phyloP scores from a whole-genome alignment of 2,888 invertebrate species.

The Oscheius sp. region DNA sequence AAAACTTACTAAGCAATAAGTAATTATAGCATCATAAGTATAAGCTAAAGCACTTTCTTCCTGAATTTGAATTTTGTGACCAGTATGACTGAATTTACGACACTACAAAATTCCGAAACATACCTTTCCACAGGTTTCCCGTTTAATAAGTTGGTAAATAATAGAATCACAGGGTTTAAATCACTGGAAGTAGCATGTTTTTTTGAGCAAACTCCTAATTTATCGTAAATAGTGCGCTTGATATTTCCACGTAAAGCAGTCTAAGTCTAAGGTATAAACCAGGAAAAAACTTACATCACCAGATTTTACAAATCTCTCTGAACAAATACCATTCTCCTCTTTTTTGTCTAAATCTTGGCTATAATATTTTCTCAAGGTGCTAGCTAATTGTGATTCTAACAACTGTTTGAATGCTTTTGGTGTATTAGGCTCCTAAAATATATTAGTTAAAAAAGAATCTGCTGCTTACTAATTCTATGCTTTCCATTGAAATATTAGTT shows the following conservation, averaged over 20 bases:
- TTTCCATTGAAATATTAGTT: too few relatives aligned
- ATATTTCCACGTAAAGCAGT: slow-evolving; percentile 7
- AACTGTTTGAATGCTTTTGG: too few relatives aligned
- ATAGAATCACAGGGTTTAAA: not conserved
- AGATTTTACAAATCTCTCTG: slow-evolving; percentile 20
- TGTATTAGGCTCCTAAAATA: too few relatives aligned
- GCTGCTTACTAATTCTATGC: too few relatives aligned
- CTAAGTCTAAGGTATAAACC: too few relatives aligned
- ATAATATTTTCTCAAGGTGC: not conserved
- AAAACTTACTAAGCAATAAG: slow-evolving; percentile 5
- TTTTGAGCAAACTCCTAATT: not conserved
- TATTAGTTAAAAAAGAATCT: too few relatives aligned
- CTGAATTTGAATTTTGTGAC: not conserved
- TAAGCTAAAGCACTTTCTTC: slow-evolving; percentile 17
- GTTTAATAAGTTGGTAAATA: not conserved
- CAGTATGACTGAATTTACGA: not conserved
- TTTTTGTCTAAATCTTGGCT: slow-evolving; percentile 15
- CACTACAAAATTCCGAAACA: not conserved
- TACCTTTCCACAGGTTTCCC: slow-evolving; percentile 19
- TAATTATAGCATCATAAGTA: slow-evolving; percentile 1
- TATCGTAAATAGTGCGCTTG: slow-evolving; percentile 19
- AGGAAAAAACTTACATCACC: slow-evolving; percentile 25
- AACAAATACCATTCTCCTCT: slow-evolving; percentile 22
- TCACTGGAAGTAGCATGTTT: not conserved
- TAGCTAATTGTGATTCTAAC: too few relatives aligned